phyloP scores from a whole-genome alignment of 1,140 invertebrate species.

The Dermatophagoides farinae region DNA sequence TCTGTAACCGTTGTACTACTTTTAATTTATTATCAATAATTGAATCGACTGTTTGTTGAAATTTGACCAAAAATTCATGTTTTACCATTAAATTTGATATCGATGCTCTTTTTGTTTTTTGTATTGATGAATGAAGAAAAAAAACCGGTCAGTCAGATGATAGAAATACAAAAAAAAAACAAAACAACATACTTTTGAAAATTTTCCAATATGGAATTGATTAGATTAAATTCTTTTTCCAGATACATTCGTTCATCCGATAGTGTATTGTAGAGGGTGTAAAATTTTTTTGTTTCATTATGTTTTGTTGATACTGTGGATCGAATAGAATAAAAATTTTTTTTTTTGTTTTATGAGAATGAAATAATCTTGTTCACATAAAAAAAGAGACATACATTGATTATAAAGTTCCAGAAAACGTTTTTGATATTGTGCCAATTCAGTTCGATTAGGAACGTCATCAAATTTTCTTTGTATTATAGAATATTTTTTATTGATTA shows the following conservation, averaged over 20 bases:
- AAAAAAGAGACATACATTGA: slow-evolving; percentile 42
- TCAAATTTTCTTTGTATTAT: slow-evolving; percentile 56
- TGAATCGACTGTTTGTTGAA: slow-evolving; percentile 62
- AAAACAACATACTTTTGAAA: slow-evolving; percentile 25
- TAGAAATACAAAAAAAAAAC: not conserved
- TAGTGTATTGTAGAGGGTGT: slow-evolving; percentile 84
- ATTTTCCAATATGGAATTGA: slow-evolving; percentile 84
- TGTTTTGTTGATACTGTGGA: slow-evolving; percentile 72
- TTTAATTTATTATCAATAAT: slow-evolving; percentile 58
- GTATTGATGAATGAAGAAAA: slow-evolving; percentile 15
- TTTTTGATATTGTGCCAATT: slow-evolving; percentile 81
- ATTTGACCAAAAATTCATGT: slow-evolving; percentile 68
- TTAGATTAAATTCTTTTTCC: slow-evolving; percentile 62
- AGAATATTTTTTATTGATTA: slow-evolving; percentile 30
- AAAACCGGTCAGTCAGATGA: not conserved
- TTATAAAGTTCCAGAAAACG: slow-evolving; percentile 88
- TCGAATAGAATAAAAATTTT: not conserved
- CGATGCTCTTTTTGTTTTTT: slow-evolving; percentile 27
- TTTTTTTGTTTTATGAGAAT: not conserved
- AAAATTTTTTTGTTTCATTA: slow-evolving; percentile 90
- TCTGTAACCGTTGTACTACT: slow-evolving; percentile 36
- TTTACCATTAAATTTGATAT: slow-evolving; percentile 26
- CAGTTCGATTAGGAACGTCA: slow-evolving; percentile 70
- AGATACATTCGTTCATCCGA: slow-evolving; percentile 78
- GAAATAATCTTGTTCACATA: slow-evolving; percentile 15